Evolutionary conservation across 2,888 invertebrate species (phyloP), one percentile per base, ranked within the genome.

Genomic region (Chaetogeoica ovagalla): DNA sequence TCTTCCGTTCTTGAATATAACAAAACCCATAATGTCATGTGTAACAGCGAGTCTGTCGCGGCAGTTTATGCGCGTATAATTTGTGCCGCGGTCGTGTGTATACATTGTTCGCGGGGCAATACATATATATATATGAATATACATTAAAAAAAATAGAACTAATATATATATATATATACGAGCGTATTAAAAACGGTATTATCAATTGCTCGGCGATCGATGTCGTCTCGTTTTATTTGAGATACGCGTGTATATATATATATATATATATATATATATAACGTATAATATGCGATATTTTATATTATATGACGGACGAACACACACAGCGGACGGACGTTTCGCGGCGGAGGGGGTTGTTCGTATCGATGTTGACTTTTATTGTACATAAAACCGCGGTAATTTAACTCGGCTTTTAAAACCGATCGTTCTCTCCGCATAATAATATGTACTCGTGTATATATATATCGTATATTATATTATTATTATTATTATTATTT

Each of bases 371-470:
- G 13, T 71, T 71, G 79, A 79, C 79, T 79, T 79, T 79, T 79
- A 79, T 77, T 62, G 69, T 52, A 30, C 63, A 70, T 79, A 79
- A 79, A 79, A 79, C 62, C 63, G 71, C 11, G 79, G 70, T 79
- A 79, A 79, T 71, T n/a, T n/a, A 63, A 79, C 71, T 62, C 7
- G 71, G 55, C 79, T 71, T 71, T 71, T 79, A 79, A n/a, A 70
- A 71, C 60, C 63, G 79, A 70, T 71, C 79, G 68, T 76, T 30
- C 48, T 30, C 48, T 3, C 11, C 11, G 13, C 3, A 11, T 48
- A 48, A 69, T 52, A 59, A 23, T 59, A 17, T 55, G 55, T n/a
- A n/a, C n/a, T n/a, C 19, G 15, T 19, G 19, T 55, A 19, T 55
- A 7, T 48, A 3, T 48, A 15, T 48, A 30, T 30, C 30, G 30